Base-by-base conservation (phyloP, 2,888 invertebrate species). In the Ochropleura leucogaster region DNA sequence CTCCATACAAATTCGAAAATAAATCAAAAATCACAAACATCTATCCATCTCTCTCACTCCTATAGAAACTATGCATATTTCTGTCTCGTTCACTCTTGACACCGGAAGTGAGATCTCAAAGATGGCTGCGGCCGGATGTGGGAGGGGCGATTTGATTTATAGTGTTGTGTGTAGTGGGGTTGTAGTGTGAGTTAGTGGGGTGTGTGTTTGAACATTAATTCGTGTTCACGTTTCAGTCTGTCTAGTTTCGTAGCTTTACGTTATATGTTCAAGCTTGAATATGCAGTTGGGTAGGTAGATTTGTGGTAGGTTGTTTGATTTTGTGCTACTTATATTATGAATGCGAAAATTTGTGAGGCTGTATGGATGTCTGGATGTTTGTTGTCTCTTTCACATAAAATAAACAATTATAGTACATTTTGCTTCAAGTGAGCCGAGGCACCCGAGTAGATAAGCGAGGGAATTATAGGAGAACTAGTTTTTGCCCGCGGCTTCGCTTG, bases 101-200 rank as follows among this genome's bases (percentile, higher is more conserved):
- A 86, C 92, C 95, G 96, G 95, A 95, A 94, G 89, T 96, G 94
- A 95, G 94, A 94, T 91, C 92, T 96, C 96, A 96, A 96, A 96
- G 95, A 96, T 96, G 96, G 96, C 95, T 94, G 95, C 96, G 94
- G 93, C 93, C 92, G 95, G 93, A 94, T 89, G 92, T 95, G 94
- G 96, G 96, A 92, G 96, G 95, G 92, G 96, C 94, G 87, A 90
- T 92, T 93, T 95, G 95, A 96, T 95, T 95, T 95, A 94, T 95
- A 94, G 94, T 93, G 88, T 88, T 88, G 89, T 71, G 89, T 86
- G 88, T 87, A 85, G 86, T 88, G 89, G 89, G 85, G 79, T 62
- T 71, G 53, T 69, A 69, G 77, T 81, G 67, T 72, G 62, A 71
- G 74, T 77, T 68, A 49, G 64, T 63, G 70, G 8, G 46, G 44